These are phyloP conservation scores for Unio pictorum DNA, from an alignment of 2,888 invertebrate species.

Conservation along the genomic window DNA sequence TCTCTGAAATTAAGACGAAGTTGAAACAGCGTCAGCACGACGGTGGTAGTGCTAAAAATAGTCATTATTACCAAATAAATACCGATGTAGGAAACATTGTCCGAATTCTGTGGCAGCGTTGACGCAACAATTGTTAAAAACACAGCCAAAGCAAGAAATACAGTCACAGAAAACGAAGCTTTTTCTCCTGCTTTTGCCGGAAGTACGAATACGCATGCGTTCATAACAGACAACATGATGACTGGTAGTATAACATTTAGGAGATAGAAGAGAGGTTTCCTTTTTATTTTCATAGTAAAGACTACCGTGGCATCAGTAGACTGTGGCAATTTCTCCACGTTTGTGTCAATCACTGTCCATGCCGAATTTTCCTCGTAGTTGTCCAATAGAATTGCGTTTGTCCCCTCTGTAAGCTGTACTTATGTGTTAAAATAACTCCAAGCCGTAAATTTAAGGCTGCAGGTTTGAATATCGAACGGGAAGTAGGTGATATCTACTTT, in stretches of 20 bases:
- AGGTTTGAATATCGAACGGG: constrained; percentile 6
- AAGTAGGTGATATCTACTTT: constrained; percentile 9
- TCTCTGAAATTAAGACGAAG: constrained; percentile 24
- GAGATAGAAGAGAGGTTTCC: constrained; percentile 34
- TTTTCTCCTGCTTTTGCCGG: constrained; percentile 30
- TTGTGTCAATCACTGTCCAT: constrained; percentile 16
- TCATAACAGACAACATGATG: constrained; percentile 26
- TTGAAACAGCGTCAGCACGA: constrained; percentile 21
- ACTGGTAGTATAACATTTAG: constrained; percentile 34
- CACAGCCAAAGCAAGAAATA: constrained; percentile 30
- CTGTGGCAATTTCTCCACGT: constrained; percentile 10
- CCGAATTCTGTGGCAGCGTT: constrained; percentile 28
- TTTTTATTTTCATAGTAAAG: constrained; percentile 21
- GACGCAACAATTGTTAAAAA: constrained; percentile 32
- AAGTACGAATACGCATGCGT: constrained; percentile 30
- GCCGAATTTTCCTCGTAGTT: constrained; percentile 22
- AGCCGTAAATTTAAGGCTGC: constrained; percentile 4
- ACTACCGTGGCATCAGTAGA: constrained; percentile 19
- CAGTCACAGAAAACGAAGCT: constrained; percentile 23
- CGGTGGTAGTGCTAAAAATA: constrained; percentile 21
- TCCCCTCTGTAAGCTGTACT: constrained; percentile 18
- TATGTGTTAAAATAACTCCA: constrained; percentile 8
- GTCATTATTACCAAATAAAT: constrained; percentile 33
- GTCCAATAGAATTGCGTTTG: constrained; percentile 8
- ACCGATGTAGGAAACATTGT: constrained; percentile 27